Conservation (phyloP, 1,140 invertebrate genomes). For the Drosophila bifasciata region DNA sequence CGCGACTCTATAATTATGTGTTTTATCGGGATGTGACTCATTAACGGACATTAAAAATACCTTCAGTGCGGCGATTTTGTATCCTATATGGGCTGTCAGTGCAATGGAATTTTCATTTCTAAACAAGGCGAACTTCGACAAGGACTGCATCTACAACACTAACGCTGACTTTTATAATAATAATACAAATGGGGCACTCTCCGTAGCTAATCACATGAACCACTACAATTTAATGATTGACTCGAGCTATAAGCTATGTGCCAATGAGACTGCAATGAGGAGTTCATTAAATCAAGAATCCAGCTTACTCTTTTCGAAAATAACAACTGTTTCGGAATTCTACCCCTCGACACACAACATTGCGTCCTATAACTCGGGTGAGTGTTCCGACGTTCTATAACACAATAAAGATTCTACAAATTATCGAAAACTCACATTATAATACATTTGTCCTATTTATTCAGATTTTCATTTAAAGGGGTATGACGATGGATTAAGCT, state of each 20-base stretch:
- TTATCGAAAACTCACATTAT: not conserved
- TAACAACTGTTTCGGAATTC: conserved; percentile 69
- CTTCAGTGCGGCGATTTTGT: conserved; percentile 27
- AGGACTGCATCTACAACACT: conserved; percentile 67
- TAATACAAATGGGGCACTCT: conserved; percentile 47
- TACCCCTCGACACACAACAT: conserved; percentile 65
- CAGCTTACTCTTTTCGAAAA: conserved; percentile 73
- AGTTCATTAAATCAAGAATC: conserved; percentile 64
- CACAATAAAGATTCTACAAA: too few relatives aligned
- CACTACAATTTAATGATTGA: conserved; percentile 71
- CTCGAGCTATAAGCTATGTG: conserved; percentile 63
- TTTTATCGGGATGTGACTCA: conserved; percentile 62
- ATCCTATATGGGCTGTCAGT: conserved; percentile 22
- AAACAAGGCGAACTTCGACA: conserved; percentile 69
- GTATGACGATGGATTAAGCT: conserved; percentile 88
- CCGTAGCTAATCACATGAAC: conserved; percentile 66
- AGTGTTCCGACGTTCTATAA: not conserved
- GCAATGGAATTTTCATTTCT: conserved; percentile 78
- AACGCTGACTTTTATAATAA: conserved; percentile 57
- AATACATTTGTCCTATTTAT: not conserved
- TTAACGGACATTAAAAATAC: conserved; percentile 46
- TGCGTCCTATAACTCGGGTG: conserved; percentile 62
- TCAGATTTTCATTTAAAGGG: conserved; percentile 66
- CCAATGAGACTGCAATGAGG: conserved; percentile 65
- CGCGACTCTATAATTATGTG: conserved; percentile 52